Base-by-base conservation (phyloP, 2,888 invertebrate species). In the Parnassius glacialis region DNA sequence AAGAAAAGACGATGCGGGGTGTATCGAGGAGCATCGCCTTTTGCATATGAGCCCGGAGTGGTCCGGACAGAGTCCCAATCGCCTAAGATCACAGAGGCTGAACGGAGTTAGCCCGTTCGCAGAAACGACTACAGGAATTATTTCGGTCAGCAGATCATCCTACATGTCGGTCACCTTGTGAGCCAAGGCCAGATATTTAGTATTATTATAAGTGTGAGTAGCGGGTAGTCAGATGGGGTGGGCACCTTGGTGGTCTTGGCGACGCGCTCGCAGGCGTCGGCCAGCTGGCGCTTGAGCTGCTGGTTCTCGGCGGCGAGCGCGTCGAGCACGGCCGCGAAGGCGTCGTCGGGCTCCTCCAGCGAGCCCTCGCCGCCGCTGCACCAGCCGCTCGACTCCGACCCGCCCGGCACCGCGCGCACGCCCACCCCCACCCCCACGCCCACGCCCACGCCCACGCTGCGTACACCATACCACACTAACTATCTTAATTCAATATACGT, bases 221-320 rank as follows among this genome's bases (percentile, higher is more conserved):
- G 25, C 5, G 7, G 25, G 25, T 25, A 25, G 16, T 3, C 2
- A 25, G 45, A 5, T 13, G 13, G 9, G 13, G n/a, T n/a, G n/a
- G n/a, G 13, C 81, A 96, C 96, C 94, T 97, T 97, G 83, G 96
- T 95, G 51, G 97, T 95, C 84, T 96, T 97, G 54, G 96, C 94
- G 65, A 97, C 95, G 74, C 97, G 95, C 76, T 95, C 95, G 76
- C 95, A 95, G 68, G 95, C 97, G 69, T 95, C 94, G 61, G 95
- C 95, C n/a, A 97, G 87, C 81, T 97, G 97, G 59, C 95, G 90
- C 86, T 97, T 96, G 67, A 98, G 93, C 68, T 94, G 94, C 74
- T 95, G 95, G 83, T 97, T 97, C 89, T 98, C 97, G 58, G 96
- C 95, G 58, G 96, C 95, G 11, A 97, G 90, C 62, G 96, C 94